phyloP scores from a whole-genome alignment of 1,140 invertebrate species.

The Danaus plexippus region DNA sequence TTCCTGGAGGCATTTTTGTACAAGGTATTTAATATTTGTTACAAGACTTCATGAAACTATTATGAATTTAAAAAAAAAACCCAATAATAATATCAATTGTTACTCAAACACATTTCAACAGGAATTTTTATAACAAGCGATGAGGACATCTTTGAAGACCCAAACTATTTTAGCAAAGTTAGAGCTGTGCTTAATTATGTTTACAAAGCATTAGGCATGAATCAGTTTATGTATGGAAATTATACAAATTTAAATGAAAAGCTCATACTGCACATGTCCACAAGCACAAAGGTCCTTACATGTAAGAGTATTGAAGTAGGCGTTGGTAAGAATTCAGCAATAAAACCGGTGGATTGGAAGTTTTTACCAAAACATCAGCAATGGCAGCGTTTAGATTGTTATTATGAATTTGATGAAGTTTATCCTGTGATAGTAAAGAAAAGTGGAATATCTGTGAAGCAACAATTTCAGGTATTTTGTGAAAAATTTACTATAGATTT shows the following conservation, averaged over 20 bases:
- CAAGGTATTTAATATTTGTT: conserved; percentile 64
- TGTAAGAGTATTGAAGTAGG: conserved; percentile 68
- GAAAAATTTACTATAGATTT: not conserved
- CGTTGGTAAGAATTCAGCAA: conserved; percentile 33
- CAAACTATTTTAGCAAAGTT: conserved; percentile 68
- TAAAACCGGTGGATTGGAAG: conserved; percentile 77
- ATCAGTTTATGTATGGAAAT: conserved; percentile 75
- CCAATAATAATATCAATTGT: not conserved
- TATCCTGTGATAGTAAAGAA: conserved; percentile 75
- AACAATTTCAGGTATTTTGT: conserved; percentile 75
- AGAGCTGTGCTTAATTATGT: conserved; percentile 73
- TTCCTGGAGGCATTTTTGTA: conserved; percentile 86
- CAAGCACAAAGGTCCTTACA: conserved; percentile 59
- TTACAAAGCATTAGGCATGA: conserved; percentile 70
- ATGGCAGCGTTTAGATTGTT: conserved; percentile 81
- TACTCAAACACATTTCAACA: conserved; percentile 22
- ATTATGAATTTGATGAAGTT: conserved; percentile 78
- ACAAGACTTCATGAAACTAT: not conserved
- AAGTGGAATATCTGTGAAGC: conserved; percentile 74
- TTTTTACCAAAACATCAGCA: conserved; percentile 74
- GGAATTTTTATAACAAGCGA: conserved; percentile 66
- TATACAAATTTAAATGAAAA: conserved; percentile 55
- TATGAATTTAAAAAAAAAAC: not conserved
- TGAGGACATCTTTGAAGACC: conserved; percentile 75
- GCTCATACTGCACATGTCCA: conserved; percentile 71